Percentiles rank a stretch among this genome's conserved stretches.
Evolutionary conservation across 2,797 vertebrate species (phyloP).

Genomic region (Malurus leucopterus): DNA sequence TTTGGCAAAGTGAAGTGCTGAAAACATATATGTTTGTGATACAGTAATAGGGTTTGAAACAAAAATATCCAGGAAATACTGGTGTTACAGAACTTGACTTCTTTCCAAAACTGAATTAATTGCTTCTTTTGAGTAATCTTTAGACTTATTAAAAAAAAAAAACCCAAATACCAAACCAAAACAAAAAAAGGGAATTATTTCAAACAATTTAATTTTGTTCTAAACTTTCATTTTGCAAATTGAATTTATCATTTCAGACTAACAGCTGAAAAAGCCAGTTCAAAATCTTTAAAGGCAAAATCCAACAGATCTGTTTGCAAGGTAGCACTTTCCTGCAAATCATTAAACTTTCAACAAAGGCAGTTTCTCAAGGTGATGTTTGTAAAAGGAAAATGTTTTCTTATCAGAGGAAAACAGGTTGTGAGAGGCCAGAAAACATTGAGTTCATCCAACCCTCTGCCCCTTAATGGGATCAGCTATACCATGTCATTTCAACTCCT

Average conservation of each 20-base stretch:
- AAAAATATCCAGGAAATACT: neutral
- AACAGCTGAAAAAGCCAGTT: neutral
- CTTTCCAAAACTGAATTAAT: neutral
- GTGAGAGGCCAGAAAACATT: neutral
- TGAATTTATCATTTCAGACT: neutral
- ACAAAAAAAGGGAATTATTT: neutral
- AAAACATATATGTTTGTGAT: neutral
- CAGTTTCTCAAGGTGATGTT: neutral
- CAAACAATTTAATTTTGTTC: accelerated
- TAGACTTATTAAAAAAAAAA: neutral
- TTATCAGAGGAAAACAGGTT: neutral
- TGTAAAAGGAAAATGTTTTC: neutral
- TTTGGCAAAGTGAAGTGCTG: neutral
- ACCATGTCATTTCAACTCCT: neutral
- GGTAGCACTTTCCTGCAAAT: neutral
- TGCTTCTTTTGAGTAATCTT: neutral
- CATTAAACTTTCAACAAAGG: neutral
- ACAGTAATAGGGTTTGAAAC: neutral
- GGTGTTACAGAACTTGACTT: accelerated
- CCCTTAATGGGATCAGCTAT: neutral
- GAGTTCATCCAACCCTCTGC: neutral
- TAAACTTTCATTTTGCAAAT: neutral
- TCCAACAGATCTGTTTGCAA: neutral
- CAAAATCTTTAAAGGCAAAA: neutral
- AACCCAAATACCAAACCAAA: accelerated